These are phyloP conservation scores for Carposina sasakii DNA, from an alignment of 1,140 invertebrate species.

Conservation along the genomic window DNA sequence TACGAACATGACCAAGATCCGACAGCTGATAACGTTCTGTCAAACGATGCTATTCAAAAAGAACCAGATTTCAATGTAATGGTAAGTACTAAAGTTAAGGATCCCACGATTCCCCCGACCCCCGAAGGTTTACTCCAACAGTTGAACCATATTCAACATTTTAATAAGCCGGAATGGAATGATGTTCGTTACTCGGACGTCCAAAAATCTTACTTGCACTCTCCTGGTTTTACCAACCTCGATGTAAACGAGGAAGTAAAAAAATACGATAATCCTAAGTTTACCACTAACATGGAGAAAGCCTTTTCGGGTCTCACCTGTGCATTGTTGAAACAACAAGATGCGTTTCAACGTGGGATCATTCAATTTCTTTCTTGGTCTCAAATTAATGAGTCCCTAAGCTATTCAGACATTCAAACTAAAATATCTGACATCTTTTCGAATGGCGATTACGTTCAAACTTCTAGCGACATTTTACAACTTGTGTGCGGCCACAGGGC, in stretches of 20 bases:
- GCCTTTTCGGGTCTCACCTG: not conserved
- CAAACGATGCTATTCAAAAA: too few species aligned
- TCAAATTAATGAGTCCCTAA: not conserved
- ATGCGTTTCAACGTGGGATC: too few species aligned
- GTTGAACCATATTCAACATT: not conserved
- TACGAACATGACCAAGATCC: not conserved
- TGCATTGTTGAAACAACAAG: not conserved
- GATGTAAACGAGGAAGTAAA: not conserved
- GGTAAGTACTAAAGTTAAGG: not conserved
- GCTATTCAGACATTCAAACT: not conserved
- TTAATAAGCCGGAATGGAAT: not conserved
- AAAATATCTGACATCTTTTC: not conserved
- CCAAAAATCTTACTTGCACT: not conserved
- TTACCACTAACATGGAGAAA: not conserved
- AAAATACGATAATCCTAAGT: not conserved
- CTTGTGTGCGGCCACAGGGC: too few species aligned
- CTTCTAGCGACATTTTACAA: not conserved
- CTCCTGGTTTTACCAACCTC: not conserved
- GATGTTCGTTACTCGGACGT: too few species aligned
- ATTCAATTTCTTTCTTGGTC: not conserved
- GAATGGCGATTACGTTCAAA: not conserved
- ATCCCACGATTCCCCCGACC: not conserved
- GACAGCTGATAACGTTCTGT: not conserved
- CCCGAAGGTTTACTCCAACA: not conserved
- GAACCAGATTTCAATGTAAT: too few species aligned